Conservation (phyloP, 2,113 vertebrate species). For the Amphilophus citrinellus region DNA sequence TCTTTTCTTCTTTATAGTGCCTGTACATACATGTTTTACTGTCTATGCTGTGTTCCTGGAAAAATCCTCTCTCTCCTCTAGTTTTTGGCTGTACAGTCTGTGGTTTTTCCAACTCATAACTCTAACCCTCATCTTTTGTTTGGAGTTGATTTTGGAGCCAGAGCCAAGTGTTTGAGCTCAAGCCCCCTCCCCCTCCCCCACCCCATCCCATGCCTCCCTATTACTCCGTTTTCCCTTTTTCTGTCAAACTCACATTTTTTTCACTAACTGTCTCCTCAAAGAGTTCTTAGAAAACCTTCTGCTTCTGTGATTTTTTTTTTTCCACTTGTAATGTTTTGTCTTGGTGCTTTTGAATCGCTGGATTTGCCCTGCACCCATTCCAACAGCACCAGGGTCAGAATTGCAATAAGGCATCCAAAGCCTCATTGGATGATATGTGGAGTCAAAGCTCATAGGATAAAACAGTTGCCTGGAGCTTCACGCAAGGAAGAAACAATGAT, state of each 20-base stretch:
- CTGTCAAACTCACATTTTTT: constrained; percentile 34
- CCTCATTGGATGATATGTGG: constrained; percentile 50
- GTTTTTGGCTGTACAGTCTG: constrained; percentile 68
- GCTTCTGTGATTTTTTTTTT: constrained; percentile 19
- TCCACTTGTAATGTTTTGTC: constrained; percentile 16
- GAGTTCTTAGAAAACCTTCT: constrained; percentile 24
- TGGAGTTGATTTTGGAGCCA: constrained; percentile 66
- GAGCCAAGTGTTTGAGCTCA: constrained; percentile 59
- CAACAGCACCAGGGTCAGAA: constrained; percentile 60
- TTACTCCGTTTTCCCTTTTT: background rate
- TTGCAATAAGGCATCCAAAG: constrained; percentile 56
- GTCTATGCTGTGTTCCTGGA: constrained; percentile 60
- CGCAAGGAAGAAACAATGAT: constrained; percentile 46
- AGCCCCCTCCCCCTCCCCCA: background rate
- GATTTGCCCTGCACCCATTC: constrained; percentile 44
- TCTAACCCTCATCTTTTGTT: constrained; percentile 75
- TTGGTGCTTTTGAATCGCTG: constrained; percentile 35
- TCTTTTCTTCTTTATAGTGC: background rate
- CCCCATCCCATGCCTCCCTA: constrained; percentile 13
- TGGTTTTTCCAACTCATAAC: constrained; percentile 74
- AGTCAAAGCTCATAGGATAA: constrained; percentile 51
- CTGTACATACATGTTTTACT: constrained; percentile 34
- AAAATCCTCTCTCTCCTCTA: constrained; percentile 62
- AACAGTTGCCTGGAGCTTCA: constrained; percentile 73
- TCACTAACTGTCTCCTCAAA: constrained; percentile 31